Conservation (phyloP, 2,888 invertebrate genomes). For the Hipparchia semele region DNA sequence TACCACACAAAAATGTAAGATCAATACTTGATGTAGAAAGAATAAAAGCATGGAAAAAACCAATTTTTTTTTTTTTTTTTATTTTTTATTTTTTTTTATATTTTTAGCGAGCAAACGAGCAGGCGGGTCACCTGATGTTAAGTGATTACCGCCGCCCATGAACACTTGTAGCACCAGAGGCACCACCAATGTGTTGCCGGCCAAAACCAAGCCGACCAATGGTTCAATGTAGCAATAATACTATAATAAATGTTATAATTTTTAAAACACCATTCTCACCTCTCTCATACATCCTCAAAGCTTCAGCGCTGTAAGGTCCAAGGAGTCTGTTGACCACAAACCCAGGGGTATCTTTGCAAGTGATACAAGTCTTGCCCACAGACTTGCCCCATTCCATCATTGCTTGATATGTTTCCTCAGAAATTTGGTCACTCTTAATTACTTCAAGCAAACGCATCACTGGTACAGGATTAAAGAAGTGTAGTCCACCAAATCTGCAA, state of each 20-base stretch:
- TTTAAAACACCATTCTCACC: slow-evolving; percentile 68
- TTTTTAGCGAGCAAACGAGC: no score
- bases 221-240: no score
- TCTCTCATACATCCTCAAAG: slow-evolving; percentile 90
- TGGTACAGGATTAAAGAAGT: slow-evolving; percentile 97
- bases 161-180: no score
- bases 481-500: slow-evolving; percentile 90
- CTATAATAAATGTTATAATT: background rate
- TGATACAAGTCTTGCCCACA: slow-evolving; percentile 92
- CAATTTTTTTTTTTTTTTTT: no score
- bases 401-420: slow-evolving; percentile 88
- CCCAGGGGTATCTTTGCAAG: slow-evolving; percentile 95
- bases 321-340: slow-evolving; percentile 95
- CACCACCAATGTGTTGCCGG: no score
- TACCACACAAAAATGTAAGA: no score
- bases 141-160: no score
- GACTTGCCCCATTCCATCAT: slow-evolving; percentile 92
- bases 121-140: no score
- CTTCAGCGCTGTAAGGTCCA: slow-evolving; percentile 92
- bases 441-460: slow-evolving; percentile 95
- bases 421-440: slow-evolving; percentile 89
- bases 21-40: no score
- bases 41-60: no score
- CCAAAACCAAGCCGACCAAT: no score
- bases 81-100: no score